Conservation (phyloP, 2,888 invertebrate species). For the Zygogramma bicolorata region DNA sequence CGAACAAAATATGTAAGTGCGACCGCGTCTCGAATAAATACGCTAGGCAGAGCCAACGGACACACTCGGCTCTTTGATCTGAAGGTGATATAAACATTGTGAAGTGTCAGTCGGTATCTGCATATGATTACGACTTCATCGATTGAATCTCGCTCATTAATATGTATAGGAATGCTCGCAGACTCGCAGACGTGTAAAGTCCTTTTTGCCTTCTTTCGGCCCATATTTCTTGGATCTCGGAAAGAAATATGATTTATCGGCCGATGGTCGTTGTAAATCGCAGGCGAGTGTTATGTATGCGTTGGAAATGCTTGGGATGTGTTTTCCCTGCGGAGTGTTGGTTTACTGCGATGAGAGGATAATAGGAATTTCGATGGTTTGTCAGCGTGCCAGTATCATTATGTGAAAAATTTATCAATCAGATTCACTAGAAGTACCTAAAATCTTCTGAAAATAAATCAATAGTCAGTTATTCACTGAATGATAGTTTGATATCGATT, state of each 20-base stretch:
- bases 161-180: constrained; percentile 51
- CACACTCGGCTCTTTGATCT: constrained; percentile 53
- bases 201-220: constrained; percentile 17
- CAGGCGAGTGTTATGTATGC: constrained; percentile 6
- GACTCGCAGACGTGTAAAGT: constrained; percentile 23
- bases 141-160: constrained; percentile 55
- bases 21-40: constrained; percentile 27
- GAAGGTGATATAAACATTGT: constrained; percentile 53
- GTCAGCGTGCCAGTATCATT: too few relatives aligned
- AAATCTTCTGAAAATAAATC: too few relatives aligned
- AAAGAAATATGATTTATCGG: constrained; percentile 25
- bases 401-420: too few relatives aligned
- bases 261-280: constrained; percentile 4
- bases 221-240: constrained; percentile 18
- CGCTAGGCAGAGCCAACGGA: constrained; percentile 27
- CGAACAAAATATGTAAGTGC: constrained; percentile 25
- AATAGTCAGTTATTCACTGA: too few relatives aligned
- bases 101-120: constrained; percentile 53
- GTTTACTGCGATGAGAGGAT: background rate
- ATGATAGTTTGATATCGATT: too few relatives aligned
- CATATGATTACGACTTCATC: constrained; percentile 57
- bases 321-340: background rate
- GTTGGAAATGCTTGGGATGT: background rate
- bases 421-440: too few relatives aligned
- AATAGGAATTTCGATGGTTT: background rate